A percentile compares a stretch with the other conserved stretches of the same genome.
Conservation (phyloP, 2,888 invertebrate genomes). For the Limulus polyphemus region DNA sequence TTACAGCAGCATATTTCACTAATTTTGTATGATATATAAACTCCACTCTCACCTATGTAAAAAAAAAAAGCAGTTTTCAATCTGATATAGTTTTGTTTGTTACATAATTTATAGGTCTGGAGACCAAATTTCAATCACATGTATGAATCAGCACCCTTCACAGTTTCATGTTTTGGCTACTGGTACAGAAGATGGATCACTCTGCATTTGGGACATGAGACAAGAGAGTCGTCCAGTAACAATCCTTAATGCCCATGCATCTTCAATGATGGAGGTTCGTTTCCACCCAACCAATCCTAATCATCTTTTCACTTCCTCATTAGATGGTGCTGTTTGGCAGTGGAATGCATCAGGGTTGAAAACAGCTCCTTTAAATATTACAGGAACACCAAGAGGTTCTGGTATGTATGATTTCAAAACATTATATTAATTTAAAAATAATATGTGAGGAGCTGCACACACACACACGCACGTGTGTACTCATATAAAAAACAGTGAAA, state of each 20-base stretch:
- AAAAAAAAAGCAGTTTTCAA: too few species aligned
- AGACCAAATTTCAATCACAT: constrained; percentile 44
- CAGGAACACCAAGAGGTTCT: too few species aligned
- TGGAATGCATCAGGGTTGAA: constrained; percentile 54
- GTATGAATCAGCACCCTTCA: constrained; percentile 68
- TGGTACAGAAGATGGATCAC: constrained; percentile 71
- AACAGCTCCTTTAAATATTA: not conserved
- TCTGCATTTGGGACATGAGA: constrained; percentile 81
- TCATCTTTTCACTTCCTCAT: constrained; percentile 66
- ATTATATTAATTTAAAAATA: too few species aligned
- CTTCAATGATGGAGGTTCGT: constrained; percentile 64
- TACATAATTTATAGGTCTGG: constrained; percentile 31
- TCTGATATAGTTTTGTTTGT: not conserved
- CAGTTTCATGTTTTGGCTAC: constrained; percentile 72
- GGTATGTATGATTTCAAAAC: too few species aligned
- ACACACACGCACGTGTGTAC: too few species aligned
- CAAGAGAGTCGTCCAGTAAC: constrained; percentile 71
- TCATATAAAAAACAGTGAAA: too few species aligned
- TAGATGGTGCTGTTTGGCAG: constrained; percentile 74
- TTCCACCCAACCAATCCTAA: constrained; percentile 77
- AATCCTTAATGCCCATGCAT: constrained; percentile 59
- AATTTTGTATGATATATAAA: too few species aligned
- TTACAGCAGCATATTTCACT: too few species aligned
- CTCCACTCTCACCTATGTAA: too few species aligned
- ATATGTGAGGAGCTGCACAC: too few species aligned